Conservation (phyloP, 53 echinoderm and acorn worm genomes). For the Paelopatides confundens region DNA sequence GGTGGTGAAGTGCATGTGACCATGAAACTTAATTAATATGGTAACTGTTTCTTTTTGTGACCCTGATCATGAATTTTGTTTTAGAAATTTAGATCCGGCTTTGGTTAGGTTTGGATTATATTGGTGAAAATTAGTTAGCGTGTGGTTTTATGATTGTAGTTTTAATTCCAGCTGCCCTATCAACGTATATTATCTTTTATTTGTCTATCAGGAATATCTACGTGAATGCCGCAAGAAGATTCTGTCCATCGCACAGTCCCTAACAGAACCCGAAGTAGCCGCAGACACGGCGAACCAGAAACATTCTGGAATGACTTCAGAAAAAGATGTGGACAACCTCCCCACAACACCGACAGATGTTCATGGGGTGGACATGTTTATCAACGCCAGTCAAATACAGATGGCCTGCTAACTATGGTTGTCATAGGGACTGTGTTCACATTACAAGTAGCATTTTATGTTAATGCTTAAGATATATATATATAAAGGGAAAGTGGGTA, state of each 20-base stretch:
- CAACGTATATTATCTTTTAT: too few species aligned
- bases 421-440: background rate
- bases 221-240: background rate
- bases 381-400: slow-evolving; percentile 17
- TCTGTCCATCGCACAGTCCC: background rate
- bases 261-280: slow-evolving; percentile 10
- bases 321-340: slow-evolving; percentile 17
- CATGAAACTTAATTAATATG: too few species aligned
- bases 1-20: too few species aligned
- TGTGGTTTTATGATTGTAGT: too few species aligned
- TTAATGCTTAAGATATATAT: too few species aligned
- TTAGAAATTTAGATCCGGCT: too few species aligned
- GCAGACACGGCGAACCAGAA: background rate
- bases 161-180: too few species aligned
- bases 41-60: too few species aligned
- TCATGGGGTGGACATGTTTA: slow-evolving; percentile 23
- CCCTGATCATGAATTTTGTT: too few species aligned
- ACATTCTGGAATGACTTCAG: background rate
- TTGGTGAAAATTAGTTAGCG: too few species aligned
- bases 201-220: slow-evolving; percentile 17
- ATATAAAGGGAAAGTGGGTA: too few species aligned
- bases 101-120: too few species aligned
- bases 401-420: background rate
- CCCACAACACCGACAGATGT: slow-evolving; percentile 41
- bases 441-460: background rate